phyloP scores from a whole-genome alignment of 2,797 vertebrate species.

The Ceyx erithaca region DNA sequence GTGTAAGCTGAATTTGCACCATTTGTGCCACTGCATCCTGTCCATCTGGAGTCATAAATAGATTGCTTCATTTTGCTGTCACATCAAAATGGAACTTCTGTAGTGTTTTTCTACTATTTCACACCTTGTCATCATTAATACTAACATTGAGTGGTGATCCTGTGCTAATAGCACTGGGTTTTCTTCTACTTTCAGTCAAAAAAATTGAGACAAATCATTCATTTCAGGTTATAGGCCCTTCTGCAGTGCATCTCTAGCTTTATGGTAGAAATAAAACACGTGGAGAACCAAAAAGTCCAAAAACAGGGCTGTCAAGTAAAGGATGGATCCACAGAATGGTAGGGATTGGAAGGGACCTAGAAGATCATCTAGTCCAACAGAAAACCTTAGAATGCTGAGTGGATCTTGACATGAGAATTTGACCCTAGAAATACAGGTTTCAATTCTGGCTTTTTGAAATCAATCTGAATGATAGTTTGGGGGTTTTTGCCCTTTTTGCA shows the following conservation, averaged over 20 bases:
- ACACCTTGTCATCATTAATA: not conserved
- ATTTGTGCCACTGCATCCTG: not conserved
- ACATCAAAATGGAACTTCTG: not conserved
- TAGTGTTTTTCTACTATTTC: not conserved
- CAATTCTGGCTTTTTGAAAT: constrained; percentile 37
- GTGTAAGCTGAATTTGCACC: not conserved
- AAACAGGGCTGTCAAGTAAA: constrained; percentile 32
- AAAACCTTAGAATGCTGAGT: not conserved
- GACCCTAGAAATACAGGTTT: constrained; percentile 33
- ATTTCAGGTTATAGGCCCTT: not conserved
- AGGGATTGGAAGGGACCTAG: no score
- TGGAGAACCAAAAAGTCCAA: not conserved
- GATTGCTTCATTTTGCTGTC: not conserved
- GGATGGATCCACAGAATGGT: not conserved
- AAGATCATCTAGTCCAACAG: not conserved
- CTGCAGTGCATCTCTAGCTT: not conserved
- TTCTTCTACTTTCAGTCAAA: not conserved
- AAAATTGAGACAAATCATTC: not conserved
- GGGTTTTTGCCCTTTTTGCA: constrained; percentile 31
- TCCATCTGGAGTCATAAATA: not conserved
- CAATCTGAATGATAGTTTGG: constrained; percentile 11
- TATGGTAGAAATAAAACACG: not conserved
- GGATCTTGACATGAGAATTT: constrained; percentile 49
- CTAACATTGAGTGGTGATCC: not conserved
- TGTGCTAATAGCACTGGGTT: not conserved